These are phyloP conservation scores for Scaptomyza flava DNA, from an alignment of 2,888 invertebrate genomes.

Conservation along the genomic window DNA sequence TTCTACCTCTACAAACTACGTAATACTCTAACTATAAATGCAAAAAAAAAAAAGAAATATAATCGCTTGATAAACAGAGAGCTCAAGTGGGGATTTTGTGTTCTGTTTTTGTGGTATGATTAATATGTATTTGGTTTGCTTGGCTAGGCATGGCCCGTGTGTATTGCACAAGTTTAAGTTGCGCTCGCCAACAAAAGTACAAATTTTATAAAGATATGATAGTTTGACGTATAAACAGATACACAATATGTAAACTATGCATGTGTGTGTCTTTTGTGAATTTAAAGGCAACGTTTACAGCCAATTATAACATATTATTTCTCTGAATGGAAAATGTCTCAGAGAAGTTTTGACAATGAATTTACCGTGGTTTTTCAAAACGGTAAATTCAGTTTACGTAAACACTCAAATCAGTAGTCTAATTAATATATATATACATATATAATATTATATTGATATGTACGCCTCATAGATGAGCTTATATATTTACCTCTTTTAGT, in stretches of 20 bases:
- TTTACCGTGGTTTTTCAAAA: slow-evolving; percentile 7
- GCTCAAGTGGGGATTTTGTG: slow-evolving; percentile 28
- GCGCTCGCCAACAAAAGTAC: neutral
- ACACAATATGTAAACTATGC: neutral
- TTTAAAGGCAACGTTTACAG: slow-evolving; percentile 14
- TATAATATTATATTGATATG: neutral
- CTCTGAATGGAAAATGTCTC: neutral
- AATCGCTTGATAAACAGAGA: slow-evolving; percentile 24
- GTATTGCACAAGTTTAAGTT: slow-evolving; percentile 27
- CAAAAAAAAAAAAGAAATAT: slow-evolving; percentile 16
- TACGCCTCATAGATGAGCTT: neutral
- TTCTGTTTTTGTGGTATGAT: slow-evolving; percentile 27
- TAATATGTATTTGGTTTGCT: slow-evolving; percentile 25
- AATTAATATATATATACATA: neutral
- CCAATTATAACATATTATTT: slow-evolving; percentile 13
- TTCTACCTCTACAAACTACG: slow-evolving; percentile 28
- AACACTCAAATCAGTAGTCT: slow-evolving; percentile 8
- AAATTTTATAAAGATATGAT: slow-evolving; percentile 31
- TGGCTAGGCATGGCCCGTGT: neutral
- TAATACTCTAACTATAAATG: slow-evolving; percentile 19
- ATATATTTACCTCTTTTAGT: neutral
- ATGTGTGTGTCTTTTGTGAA: neutral
- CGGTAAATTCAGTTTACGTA: neutral
- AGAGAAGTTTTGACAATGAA: slow-evolving; percentile 9
- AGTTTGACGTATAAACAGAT: too few relatives aligned